A percentile compares a stretch with the other conserved stretches of the same genome.
Evolutionary conservation across 2,113 vertebrate species (phyloP).

Genomic region (Syngnathus scovelli): DNA sequence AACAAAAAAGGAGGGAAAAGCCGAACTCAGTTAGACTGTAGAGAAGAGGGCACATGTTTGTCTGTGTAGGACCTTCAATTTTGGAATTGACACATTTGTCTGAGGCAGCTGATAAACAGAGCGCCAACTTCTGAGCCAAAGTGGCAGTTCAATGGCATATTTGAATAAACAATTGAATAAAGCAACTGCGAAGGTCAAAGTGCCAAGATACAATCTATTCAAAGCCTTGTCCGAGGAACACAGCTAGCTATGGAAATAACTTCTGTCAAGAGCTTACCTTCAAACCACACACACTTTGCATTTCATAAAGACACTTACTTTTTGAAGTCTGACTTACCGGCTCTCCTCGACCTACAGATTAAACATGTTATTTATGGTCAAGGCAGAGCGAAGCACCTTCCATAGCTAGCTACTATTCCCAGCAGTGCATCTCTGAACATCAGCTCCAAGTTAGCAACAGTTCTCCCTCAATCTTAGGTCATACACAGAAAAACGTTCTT

Average conservation of each 20-base stretch:
- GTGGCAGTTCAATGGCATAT: constrained; percentile 4
- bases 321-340: constrained; percentile 58
- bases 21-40: constrained; percentile 81
- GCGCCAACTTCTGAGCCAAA: constrained; percentile 32
- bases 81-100: constrained; percentile 47
- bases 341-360: constrained; percentile 48
- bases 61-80: constrained; percentile 81
- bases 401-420: constrained; percentile 73
- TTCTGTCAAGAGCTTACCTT: constrained; percentile 57
- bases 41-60: constrained; percentile 75
- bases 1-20: constrained; percentile 75
- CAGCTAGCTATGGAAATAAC: constrained; percentile 76
- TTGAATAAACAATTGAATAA: constrained; percentile 1
- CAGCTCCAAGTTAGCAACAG: constrained; percentile 35
- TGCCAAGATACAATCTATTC: constrained; percentile 6
- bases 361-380: constrained; percentile 44
- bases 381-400: constrained; percentile 63
- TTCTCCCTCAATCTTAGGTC: constrained; percentile 67
- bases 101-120: constrained; percentile 61
- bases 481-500: constrained; percentile 82
- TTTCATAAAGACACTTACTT: constrained; percentile 39
- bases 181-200: not conserved
- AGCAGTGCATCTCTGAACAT: constrained; percentile 70
- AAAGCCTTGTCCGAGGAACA: constrained; percentile 30
- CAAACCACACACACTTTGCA: constrained; percentile 48